A percentile compares a stretch with the other conserved stretches of the same genome.
Conservation (phyloP, 2,797 vertebrate genomes). For the Eulemur coronatus region DNA sequence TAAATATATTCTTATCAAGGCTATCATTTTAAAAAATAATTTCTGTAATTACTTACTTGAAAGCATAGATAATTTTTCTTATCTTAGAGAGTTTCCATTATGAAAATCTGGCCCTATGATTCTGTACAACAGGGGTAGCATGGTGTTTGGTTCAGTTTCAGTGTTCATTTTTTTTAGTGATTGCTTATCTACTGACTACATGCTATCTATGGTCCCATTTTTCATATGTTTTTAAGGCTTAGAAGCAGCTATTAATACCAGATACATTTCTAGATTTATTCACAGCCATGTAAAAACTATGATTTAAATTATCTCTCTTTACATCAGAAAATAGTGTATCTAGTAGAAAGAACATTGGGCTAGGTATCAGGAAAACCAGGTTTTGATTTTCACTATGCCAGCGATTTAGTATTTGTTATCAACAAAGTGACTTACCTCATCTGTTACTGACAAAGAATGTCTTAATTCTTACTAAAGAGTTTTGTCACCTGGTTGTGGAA, state of each 20-base stretch:
- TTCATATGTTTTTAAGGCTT: conserved; percentile 6
- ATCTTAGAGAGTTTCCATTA: background rate
- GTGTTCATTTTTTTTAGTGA: background rate
- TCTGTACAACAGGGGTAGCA: background rate
- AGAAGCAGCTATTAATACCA: conserved; percentile 28
- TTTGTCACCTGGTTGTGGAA: background rate
- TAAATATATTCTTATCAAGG: conserved; percentile 27
- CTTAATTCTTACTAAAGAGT: background rate
- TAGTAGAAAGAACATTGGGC: background rate
- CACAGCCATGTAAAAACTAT: background rate
- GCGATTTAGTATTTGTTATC: background rate
- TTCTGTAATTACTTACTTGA: background rate
- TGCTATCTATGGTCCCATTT: background rate
- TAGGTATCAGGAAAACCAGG: background rate
- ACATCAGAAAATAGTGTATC: background rate
- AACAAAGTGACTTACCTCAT: background rate
- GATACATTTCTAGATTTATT: background rate
- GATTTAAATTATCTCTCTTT: background rate
- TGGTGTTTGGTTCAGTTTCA: background rate
- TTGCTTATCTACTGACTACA: conserved; percentile 15
- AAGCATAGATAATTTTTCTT: background rate
- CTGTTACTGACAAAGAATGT: background rate
- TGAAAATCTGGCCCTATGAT: background rate
- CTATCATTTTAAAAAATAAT: conserved; percentile 14
- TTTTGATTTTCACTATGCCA: background rate